Base-by-base conservation (phyloP, 2,797 vertebrate genomes). In the Gymnoscopelus microlampas region DNA sequence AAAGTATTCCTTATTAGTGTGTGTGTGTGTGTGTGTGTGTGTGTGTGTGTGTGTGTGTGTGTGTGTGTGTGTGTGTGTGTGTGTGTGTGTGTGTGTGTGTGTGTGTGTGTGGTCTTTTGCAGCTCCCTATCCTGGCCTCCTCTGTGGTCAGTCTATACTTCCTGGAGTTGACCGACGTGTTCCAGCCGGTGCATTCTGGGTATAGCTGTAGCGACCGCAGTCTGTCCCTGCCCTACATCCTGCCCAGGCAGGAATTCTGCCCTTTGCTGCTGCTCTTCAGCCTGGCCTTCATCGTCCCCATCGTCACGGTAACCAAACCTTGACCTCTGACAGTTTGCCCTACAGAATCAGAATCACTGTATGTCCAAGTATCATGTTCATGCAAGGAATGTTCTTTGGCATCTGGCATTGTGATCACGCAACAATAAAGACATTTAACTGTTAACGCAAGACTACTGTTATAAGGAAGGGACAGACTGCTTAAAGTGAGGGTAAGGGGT, bases 121-220 rank as follows among this genome's bases (percentile, higher is more conserved):
- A 92, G 87, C 85, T 89, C 54, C 98, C 98, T 14, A 98, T 99
- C 82, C 79, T 99, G 92, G 96, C 97, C 70, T 98, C 97, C 66
- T 98, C 97, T 0, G 96, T 98, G 71, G 96, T 98, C 83, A 98
- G 96, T 79, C 96, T 99, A 23, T 99, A 99, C 83, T 98, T 98
- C 85, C 92, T 99, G 85, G 98, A 99, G 89, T 94, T 98, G 81
- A 98, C 98, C 0, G 97, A 98, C 89, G 95, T 98, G 88, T 99
- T 99, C 93, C 97, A 98, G 80, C 97, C 98, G 0, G 97, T 98
- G 73, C 96, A 96, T 71, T 96, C 97, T 66, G 98, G 98, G 73
- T 99, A 98, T 92, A 98, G 93, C 84, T 99, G 98, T 91, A 98
- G 96, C 84, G 98, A 99, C 91, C 95, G 97, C 74, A 98, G 95